phyloP scores from a whole-genome alignment of 2,113 vertebrate species.

The Opisthocomus hoazin region DNA sequence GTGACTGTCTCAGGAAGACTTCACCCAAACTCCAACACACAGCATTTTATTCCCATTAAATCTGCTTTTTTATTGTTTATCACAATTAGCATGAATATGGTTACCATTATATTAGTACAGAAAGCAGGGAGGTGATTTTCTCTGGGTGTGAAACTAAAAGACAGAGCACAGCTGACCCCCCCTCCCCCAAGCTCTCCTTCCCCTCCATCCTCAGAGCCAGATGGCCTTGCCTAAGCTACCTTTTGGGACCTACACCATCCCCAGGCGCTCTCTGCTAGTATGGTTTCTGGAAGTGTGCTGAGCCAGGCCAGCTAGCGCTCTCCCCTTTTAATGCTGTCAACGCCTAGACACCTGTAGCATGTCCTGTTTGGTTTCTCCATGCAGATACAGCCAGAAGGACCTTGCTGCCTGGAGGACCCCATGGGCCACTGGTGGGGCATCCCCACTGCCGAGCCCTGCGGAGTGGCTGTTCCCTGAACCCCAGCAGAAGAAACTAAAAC shows the following conservation, averaged over 20 bases:
- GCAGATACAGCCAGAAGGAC: background rate
- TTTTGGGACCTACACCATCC: background rate
- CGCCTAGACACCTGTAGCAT: background rate
- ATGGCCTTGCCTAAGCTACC: background rate
- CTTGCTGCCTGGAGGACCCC: background rate
- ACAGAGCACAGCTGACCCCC: background rate
- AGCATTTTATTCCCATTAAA: background rate
- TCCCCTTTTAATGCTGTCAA: background rate
- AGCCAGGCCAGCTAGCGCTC: background rate
- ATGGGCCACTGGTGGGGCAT: too few relatives aligned
- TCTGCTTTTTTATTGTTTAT: background rate
- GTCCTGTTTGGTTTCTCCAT: background rate
- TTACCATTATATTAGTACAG: background rate
- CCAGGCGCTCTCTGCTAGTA: background rate
- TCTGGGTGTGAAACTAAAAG: background rate
- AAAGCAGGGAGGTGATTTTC: background rate
- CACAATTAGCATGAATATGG: background rate
- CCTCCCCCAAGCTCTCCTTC: background rate
- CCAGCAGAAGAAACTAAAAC: background rate
- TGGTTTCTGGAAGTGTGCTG: background rate
- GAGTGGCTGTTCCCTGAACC: background rate
- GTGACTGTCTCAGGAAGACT: background rate
- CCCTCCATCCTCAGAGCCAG: background rate
- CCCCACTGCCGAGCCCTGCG: fast-evolving
- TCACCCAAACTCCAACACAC: background rate